Percentiles rank a stretch among this genome's conserved stretches.
phyloP scores from a whole-genome alignment of 2,888 invertebrate species.

The Plagodis dolabraria region DNA sequence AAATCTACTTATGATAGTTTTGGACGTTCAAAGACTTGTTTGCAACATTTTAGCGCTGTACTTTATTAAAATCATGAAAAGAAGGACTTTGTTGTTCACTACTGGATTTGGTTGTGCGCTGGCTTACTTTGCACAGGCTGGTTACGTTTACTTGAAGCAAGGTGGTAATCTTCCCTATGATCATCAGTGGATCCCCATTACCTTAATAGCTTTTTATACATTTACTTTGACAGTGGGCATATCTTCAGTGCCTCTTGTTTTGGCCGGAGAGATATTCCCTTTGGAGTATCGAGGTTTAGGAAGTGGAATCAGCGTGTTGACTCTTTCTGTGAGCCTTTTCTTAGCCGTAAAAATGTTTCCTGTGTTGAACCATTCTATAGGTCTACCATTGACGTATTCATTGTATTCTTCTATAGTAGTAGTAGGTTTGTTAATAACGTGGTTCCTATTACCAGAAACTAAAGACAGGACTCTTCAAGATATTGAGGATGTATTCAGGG shows the following conservation, averaged over 20 bases:
- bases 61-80: conserved; percentile 55
- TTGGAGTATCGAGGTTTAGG: conserved; percentile 24
- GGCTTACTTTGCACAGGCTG: conserved; percentile 51
- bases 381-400: neutral
- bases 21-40: conserved; percentile 56
- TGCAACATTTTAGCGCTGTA: conserved; percentile 53
- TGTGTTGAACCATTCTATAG: neutral
- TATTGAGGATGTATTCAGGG: conserved; percentile 28
- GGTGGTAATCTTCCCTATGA: conserved; percentile 46
- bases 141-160: conserved; percentile 52
- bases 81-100: conserved; percentile 55
- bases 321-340: conserved; percentile 6
- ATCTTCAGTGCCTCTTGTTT: conserved; percentile 19
- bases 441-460: conserved; percentile 31
- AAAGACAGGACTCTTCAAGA: conserved; percentile 24
- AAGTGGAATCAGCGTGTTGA: conserved; percentile 15
- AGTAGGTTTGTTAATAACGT: neutral
- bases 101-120: conserved; percentile 50
- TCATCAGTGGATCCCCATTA: conserved; percentile 22
- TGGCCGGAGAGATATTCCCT: conserved; percentile 31
- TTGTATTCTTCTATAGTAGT: neutral
- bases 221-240: conserved; percentile 25
- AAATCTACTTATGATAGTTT: conserved; percentile 50
- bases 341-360: conserved; percentile 1
- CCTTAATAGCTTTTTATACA: conserved; percentile 12